Conservation (phyloP, 2,113 vertebrate species). For the Paratilapia polleni region DNA sequence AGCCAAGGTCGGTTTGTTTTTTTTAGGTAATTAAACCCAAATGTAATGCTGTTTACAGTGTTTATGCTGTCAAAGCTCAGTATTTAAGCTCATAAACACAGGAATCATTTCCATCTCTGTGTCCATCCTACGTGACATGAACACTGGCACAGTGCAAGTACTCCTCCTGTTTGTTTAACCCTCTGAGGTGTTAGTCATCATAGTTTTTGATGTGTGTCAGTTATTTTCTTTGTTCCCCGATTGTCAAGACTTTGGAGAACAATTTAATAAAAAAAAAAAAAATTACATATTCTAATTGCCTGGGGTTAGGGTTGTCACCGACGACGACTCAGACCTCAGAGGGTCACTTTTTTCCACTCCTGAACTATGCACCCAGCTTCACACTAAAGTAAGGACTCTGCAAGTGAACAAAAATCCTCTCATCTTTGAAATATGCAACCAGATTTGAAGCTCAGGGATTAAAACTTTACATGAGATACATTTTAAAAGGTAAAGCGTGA, state of each 20-base stretch:
- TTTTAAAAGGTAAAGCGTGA: neutral
- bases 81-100: neutral
- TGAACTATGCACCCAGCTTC: neutral
- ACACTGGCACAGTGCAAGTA: neutral
- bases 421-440: neutral
- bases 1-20: neutral
- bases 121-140: neutral
- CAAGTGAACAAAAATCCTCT: neutral
- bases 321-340: rapidly evolving
- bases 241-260: neutral
- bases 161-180: rapidly evolving
- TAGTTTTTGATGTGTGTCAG: neutral
- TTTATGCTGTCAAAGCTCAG: neutral
- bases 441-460: neutral
- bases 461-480: neutral
- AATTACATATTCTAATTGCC: neutral
- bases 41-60: neutral
- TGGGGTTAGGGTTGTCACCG: neutral
- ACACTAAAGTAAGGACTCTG: too few species aligned
- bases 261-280: neutral
- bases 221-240: neutral
- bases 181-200: neutral
- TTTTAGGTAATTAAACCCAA: neutral
- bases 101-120: neutral
- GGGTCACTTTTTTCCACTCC: neutral